Evolutionary conservation across 2,113 vertebrate species (phyloP), one percentile per base, ranked within the genome.

Genomic region (Mixornis gularis): DNA sequence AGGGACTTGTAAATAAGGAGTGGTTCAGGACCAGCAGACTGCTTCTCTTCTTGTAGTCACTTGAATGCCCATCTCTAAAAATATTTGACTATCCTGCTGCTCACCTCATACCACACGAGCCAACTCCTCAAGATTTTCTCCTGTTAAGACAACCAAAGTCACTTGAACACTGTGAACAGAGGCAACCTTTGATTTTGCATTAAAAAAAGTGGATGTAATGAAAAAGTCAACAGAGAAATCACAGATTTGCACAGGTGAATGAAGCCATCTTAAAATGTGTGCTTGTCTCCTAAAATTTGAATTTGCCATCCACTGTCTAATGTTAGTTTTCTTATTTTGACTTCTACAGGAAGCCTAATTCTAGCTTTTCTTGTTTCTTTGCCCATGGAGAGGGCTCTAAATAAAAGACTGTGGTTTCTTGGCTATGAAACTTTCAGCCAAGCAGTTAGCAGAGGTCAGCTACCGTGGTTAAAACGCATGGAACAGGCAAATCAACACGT

Each of bases 321-420:
- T 71, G 79, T 71, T 87, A 81, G 36, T 83, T 92, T 92, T 92
- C 92, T 92, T 96, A 85, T 93, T 95, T 78, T 90, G 56, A 84
- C 64, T 78, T 48, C 48, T 56, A 36, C 74, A 83, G 66, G 79
- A 92, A 92, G 20, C 24, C 29, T 90, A 90, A 92, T 93, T 93
- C 83, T 86, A 91, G 72, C 56, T 95, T 78, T 95, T 21, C 29
- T 80, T 68, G 22, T 41, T 90, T 74, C 18, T 51, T 56, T 74
- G 36, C 66, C 64, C 48, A 53, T 6, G 6, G 24, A 83, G 21
- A 87, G 9, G 12, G 13, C 14, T 83, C n/a, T 49, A 84, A 86
- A 86, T 55, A 89, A 82, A 86, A 78, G 69, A 40, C 22, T 74
- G 58, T 0, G 3, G 24, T 79, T 88, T 83, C 27, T 78, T 71